These are phyloP conservation scores for Mormyrus iriodes DNA, from an alignment of 2,113 vertebrate genomes.

Conservation along the genomic window DNA sequence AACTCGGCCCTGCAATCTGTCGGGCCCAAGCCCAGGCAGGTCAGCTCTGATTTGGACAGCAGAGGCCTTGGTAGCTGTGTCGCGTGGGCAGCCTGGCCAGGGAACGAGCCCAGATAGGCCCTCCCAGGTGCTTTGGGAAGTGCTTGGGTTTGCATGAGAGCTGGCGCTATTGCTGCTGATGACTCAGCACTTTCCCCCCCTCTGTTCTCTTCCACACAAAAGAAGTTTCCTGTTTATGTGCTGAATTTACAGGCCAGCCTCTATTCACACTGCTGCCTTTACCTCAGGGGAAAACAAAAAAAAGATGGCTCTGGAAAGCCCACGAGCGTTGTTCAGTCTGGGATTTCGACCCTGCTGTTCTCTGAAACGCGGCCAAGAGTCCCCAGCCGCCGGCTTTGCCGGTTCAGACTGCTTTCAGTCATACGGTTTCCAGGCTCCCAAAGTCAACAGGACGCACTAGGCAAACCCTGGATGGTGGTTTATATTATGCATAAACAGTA, in stretches of 20 bases:
- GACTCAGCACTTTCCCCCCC: not conserved
- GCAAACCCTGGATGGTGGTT: not conserved
- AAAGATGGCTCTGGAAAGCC: not conserved
- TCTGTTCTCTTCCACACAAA: conserved; percentile 5
- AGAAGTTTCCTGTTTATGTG: not conserved
- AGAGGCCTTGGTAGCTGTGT: not conserved
- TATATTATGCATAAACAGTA: conserved; percentile 19
- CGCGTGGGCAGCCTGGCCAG: not conserved
- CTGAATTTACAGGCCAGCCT: not conserved
- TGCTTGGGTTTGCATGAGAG: not conserved
- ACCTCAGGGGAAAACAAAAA: not conserved
- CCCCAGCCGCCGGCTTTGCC: not conserved
- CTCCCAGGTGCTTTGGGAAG: not conserved
- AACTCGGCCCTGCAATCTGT: not conserved
- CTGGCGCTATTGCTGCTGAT: not conserved
- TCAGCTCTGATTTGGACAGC: not conserved
- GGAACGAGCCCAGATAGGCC: not conserved
- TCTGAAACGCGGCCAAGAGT: not conserved
- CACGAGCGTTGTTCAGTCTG: not conserved
- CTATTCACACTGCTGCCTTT: not conserved
- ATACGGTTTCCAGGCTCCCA: not conserved
- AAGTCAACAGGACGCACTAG: not conserved
- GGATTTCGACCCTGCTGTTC: not conserved
- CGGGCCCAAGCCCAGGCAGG: not conserved
- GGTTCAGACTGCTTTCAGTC: not conserved